These are phyloP conservation scores for Hemicrepidius hirtus DNA, from an alignment of 2,888 invertebrate species.

Conservation along the genomic window DNA sequence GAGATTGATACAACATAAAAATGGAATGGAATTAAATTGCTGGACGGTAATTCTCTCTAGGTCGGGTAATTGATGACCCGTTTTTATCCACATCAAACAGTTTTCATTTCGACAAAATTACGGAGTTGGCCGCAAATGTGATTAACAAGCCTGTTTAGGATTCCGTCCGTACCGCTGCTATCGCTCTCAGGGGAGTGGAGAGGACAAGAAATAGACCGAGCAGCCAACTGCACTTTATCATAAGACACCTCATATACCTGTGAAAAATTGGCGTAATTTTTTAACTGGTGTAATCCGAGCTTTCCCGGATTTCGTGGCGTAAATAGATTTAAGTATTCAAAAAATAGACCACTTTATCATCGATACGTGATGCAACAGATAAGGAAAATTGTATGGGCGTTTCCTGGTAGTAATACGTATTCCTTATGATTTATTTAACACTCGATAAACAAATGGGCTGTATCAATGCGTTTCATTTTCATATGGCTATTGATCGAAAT, in stretches of 20 bases:
- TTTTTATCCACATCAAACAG: conserved; percentile 68
- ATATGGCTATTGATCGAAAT: too few species aligned
- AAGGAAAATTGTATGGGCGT: not conserved
- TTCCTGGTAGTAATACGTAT: too few species aligned
- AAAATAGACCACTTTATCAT: conserved; percentile 24
- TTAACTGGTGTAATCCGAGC: conserved; percentile 59
- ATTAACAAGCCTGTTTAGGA: conserved; percentile 70
- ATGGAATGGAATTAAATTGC: conserved; percentile 48
- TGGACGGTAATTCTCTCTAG: conserved; percentile 45
- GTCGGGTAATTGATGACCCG: conserved; percentile 65
- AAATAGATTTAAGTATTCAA: conserved; percentile 39
- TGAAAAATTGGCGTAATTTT: conserved; percentile 65
- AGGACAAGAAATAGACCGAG: conserved; percentile 56
- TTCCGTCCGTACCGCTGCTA: conserved; percentile 65
- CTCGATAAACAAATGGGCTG: too few species aligned
- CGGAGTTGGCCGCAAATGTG: conserved; percentile 66
- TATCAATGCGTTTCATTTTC: too few species aligned
- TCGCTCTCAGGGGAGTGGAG: conserved; percentile 61
- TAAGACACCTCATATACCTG: conserved; percentile 66
- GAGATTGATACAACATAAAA: conserved; percentile 46
- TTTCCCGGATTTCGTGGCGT: conserved; percentile 41
- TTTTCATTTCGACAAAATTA: conserved; percentile 68
- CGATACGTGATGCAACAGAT: conserved; percentile 16
- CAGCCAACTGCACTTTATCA: conserved; percentile 60
- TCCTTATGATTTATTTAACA: too few species aligned